Evolutionary conservation across 2,797 vertebrate genomes (phyloP).

Genomic region (Pachyuromys duprasi): DNA sequence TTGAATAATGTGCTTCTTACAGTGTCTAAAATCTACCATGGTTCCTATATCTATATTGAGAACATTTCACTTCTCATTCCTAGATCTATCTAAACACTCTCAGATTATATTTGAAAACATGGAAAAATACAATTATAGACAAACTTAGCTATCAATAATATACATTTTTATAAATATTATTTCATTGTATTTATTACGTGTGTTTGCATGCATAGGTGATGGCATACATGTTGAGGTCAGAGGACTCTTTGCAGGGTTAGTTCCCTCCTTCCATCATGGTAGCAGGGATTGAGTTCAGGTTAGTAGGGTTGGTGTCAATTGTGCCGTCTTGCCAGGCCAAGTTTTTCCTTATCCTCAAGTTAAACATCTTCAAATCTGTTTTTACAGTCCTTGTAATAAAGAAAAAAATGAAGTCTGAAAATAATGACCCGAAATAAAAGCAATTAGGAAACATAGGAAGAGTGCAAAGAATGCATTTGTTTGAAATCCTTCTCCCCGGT

Average conservation of each 20-base stretch:
- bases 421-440: background rate
- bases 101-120: background rate
- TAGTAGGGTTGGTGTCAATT: background rate
- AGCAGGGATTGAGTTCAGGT: background rate
- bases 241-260: background rate
- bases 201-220: background rate
- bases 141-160: background rate
- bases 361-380: background rate
- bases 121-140: slow-evolving; percentile 4
- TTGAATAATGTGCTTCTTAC: background rate
- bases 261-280: background rate
- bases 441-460: background rate
- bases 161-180: background rate
- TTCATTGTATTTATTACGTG: background rate
- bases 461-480: background rate
- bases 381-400: background rate
- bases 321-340: background rate
- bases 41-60: background rate
- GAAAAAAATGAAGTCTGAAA: background rate
- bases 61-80: background rate
- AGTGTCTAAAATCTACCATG: background rate
- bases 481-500: background rate
- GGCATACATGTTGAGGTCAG: background rate
- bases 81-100: background rate
- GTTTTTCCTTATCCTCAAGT: background rate